phyloP scores from a whole-genome alignment of 2,113 vertebrate species.

The Glaucidium brasilianum region DNA sequence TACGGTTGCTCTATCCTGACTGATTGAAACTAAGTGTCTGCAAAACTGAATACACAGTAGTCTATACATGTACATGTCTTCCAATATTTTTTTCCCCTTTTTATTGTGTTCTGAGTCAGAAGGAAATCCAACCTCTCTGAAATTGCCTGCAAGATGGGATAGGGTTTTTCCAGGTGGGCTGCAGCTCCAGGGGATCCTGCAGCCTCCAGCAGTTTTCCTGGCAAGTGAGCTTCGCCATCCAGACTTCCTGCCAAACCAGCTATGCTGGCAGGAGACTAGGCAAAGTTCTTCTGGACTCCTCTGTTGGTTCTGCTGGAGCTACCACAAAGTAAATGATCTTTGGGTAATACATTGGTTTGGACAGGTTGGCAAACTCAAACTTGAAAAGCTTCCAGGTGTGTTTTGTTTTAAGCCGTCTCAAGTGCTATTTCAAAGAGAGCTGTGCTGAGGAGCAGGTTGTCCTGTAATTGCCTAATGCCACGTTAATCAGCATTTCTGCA shows the following conservation, averaged over 20 bases:
- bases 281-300: background rate
- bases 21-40: background rate
- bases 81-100: background rate
- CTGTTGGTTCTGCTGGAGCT: background rate
- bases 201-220: background rate
- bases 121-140: background rate
- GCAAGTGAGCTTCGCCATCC: background rate
- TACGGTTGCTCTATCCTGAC: background rate
- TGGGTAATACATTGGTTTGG: background rate
- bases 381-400: background rate
- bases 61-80: background rate
- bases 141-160: background rate
- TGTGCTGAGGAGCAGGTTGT: background rate
- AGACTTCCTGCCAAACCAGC: background rate
- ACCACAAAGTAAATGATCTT: background rate
- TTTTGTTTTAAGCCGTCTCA: background rate
- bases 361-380: background rate
- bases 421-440: background rate
- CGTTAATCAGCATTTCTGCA: accelerated
- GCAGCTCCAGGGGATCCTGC: background rate
- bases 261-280: background rate
- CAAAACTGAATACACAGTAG: background rate
- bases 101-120: background rate
- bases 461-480: accelerated
- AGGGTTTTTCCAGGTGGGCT: background rate